These are phyloP conservation scores for Catalaphyllia jardinei DNA, from an alignment of 64 coral and sea anemone species.

Conservation along the genomic window DNA sequence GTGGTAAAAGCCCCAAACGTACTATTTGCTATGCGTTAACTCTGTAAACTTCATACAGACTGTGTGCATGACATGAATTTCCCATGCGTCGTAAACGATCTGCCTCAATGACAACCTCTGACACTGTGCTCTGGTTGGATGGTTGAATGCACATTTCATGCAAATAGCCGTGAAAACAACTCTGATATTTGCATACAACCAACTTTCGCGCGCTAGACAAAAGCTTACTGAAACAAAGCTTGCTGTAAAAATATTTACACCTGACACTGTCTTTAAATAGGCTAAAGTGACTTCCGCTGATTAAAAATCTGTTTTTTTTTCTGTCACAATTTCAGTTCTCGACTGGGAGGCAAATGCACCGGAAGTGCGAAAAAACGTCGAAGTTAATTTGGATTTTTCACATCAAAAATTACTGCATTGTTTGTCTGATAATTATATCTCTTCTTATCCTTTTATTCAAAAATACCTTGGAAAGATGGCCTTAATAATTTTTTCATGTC, in stretches of 20 bases:
- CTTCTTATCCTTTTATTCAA: not conserved
- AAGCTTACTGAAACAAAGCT: not conserved
- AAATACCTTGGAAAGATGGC: not conserved
- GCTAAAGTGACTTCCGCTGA: not conserved
- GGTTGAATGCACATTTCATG: constrained; percentile 93
- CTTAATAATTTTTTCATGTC: not conserved
- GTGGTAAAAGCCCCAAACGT: not conserved
- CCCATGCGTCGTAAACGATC: constrained; percentile 22
- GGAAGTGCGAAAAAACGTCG: not conserved
- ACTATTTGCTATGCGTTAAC: not conserved
- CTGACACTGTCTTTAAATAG: not conserved
- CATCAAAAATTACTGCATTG: not conserved
- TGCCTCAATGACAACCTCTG: constrained; percentile 32
- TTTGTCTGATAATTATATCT: not conserved
- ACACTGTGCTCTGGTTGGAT: constrained; percentile 62
- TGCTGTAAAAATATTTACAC: constrained; percentile 1
- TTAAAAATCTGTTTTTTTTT: not conserved
- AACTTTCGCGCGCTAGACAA: constrained; percentile 14
- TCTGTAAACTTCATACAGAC: not conserved
- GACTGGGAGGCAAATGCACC: not conserved
- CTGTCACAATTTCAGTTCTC: not conserved
- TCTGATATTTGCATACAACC: constrained; percentile 78
- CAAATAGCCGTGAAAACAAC: constrained; percentile 72
- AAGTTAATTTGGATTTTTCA: not conserved
- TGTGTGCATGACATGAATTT: not conserved